A percentile compares a stretch with the other conserved stretches of the same genome.
These are phyloP conservation scores for Macrosteles quadrilineatus DNA, from an alignment of 1,140 invertebrate genomes.

Conservation along the genomic window DNA sequence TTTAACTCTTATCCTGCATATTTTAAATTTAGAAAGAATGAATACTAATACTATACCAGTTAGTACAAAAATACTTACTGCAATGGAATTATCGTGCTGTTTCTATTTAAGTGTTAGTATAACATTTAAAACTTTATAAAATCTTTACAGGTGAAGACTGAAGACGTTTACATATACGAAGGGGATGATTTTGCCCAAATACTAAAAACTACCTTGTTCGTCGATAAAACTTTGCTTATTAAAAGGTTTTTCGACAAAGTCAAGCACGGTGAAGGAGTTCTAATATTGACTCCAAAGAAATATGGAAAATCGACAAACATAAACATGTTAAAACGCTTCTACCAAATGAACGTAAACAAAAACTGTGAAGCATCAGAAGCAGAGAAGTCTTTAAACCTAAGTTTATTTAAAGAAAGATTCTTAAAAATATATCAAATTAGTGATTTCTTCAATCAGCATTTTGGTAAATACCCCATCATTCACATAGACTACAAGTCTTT, in stretches of 20 bases:
- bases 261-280: neutral
- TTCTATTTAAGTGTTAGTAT: no score
- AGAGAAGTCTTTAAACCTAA: neutral
- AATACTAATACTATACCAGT: no score
- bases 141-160: no score
- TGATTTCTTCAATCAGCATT: conserved; percentile 6
- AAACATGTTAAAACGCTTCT: conserved; percentile 15
- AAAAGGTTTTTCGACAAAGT: neutral
- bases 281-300: neutral
- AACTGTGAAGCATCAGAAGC: neutral
- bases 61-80: no score
- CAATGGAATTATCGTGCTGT: no score
- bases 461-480: neutral
- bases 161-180: neutral
- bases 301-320: conserved; percentile 13
- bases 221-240: conserved; percentile 4
- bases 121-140: no score
- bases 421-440: neutral
- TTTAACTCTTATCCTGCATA: no score
- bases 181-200: neutral
- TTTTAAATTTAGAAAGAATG: no score
- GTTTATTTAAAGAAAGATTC: neutral
- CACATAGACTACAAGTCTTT: conserved; percentile 3
- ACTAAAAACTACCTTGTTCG: neutral
- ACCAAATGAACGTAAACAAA: neutral